phyloP scores from a whole-genome alignment of 2,113 vertebrate genomes.

The Blennius ocellaris region DNA sequence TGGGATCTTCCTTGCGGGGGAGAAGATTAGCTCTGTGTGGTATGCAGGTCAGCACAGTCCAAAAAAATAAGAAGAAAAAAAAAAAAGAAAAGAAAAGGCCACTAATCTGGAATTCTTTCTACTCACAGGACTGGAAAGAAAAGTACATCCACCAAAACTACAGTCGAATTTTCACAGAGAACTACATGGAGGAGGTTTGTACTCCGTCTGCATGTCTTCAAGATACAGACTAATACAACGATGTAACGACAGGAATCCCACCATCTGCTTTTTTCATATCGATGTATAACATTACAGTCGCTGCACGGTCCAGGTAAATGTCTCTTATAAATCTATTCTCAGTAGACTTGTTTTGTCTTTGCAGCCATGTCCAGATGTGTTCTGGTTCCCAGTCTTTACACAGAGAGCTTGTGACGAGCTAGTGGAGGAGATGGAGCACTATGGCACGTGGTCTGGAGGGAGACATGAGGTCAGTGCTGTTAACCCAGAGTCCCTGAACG shows the following conservation, averaged over 20 bases:
- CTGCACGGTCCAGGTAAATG: conserved; percentile 15
- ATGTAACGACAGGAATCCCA: conserved; percentile 30
- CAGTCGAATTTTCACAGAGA: conserved; percentile 94
- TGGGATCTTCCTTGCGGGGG: conserved; percentile 20
- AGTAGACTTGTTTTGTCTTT: conserved; percentile 44
- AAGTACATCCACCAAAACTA: conserved; percentile 97
- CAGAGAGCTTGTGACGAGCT: conserved; percentile 93
- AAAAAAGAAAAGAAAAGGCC: conserved; percentile 6
- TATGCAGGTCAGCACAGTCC: conserved; percentile 55
- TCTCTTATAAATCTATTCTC: conserved; percentile 42
- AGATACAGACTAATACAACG: conserved; percentile 6
- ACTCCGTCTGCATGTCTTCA: conserved; percentile 52
- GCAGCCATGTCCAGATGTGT: conserved; percentile 98
- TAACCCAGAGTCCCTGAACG: conserved; percentile 22
- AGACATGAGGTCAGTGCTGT: conserved; percentile 88
- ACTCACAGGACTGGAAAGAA: conserved; percentile 94
- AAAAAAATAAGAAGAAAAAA: conserved; percentile 15
- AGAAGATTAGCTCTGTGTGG: conserved; percentile 51
- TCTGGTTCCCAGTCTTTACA: conserved; percentile 97
- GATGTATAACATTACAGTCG: conserved; percentile 31
- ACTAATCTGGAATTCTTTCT: conserved; percentile 40
- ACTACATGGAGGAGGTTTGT: conserved; percentile 91
- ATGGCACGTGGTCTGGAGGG: conserved; percentile 95
- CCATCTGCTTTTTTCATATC: conserved; percentile 64
- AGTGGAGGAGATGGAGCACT: conserved; percentile 96